Evolutionary conservation across 2,888 invertebrate species (phyloP), one percentile per base, ranked within the genome.

Genomic region (Gymnocheta viridis): DNA sequence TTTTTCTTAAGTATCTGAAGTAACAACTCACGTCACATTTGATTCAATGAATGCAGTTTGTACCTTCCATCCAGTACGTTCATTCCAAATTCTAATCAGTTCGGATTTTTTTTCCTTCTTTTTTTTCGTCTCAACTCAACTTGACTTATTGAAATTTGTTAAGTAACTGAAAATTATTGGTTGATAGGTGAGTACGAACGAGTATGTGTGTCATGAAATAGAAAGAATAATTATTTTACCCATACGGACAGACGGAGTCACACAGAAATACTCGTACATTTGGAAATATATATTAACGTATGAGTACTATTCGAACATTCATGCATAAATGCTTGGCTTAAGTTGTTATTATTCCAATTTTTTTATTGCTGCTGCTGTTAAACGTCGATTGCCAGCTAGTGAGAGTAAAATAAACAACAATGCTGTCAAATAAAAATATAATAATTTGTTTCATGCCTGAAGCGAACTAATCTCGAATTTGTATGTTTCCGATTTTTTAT

Each of bases 61-160:
- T 70, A 60, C 32, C 64, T 82, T 69, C 74, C 64, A 14, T 69
- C 74, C 14, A 17, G 64, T 29, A 60, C 66, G 35, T 67, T 60
- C 72, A 81, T 81, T 67, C 47, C 69, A 38, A 47, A 56, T 51
- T 73, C 58, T 67, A 74, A 60, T 64, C 70, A 66, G 49, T 69
- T 66, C 38, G n/a, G 17, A 10, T 35, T 35, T 27, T 2, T 19
- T 44, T 0, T 47, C 47, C 44, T 41, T n/a, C 70, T 29, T 24
- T 29, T 51, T 70, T 66, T 44, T 49, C 27, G 29, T 19, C 22
- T 72, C 27, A 80, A 76, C 76, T 77, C 86, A 83, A 86, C 86
- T 86, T 82, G 70, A 85, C 85, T 89, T 89, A 88, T 86, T 89
- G 89, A 89, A 89, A 89, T 89, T 89, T 88, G 88, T 89, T 85